These are phyloP conservation scores for Acipenser oxyrinchus DNA, from an alignment of 2,797 vertebrate species.

Conservation along the genomic window DNA sequence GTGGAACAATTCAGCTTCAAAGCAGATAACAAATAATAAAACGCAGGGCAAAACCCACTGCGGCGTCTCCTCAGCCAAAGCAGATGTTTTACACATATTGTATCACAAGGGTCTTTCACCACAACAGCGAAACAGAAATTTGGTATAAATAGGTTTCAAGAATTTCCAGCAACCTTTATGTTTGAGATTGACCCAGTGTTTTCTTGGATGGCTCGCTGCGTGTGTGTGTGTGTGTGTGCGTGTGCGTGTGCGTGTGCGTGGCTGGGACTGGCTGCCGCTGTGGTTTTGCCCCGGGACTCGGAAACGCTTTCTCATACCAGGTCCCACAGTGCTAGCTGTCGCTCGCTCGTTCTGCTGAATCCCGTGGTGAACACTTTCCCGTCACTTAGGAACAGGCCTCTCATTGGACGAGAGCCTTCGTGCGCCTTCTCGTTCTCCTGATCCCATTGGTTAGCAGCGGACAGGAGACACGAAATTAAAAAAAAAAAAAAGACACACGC, in stretches of 20 bases:
- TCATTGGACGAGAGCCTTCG: slow-evolving; percentile 86
- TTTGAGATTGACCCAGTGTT: not conserved
- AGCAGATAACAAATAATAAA: too few relatives aligned
- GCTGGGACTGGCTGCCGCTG: not conserved
- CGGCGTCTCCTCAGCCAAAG: too few relatives aligned
- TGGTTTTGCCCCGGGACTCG: too few relatives aligned
- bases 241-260: not conserved
- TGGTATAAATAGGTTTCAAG: too few relatives aligned
- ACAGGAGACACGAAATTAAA: slow-evolving; percentile 6
- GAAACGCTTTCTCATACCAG: slow-evolving; percentile 57
- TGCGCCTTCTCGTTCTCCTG: slow-evolving; percentile 89
- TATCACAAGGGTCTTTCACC: too few relatives aligned
- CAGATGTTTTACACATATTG: too few relatives aligned
- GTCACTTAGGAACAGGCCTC: slow-evolving; percentile 84
- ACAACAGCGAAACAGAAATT: too few relatives aligned
- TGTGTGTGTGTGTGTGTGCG: slow-evolving; percentile 4
- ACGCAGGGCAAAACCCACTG: too few relatives aligned
- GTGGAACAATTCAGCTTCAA: too few relatives aligned
- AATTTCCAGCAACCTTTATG: too few relatives aligned
- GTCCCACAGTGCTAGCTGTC: slow-evolving; percentile 94
- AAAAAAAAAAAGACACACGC: slow-evolving; percentile 34
- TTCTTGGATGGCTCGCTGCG: not conserved
- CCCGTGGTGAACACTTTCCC: slow-evolving; percentile 95
- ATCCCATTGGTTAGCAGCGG: slow-evolving; percentile 42
- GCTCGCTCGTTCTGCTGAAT: slow-evolving; percentile 95